Conservation (phyloP, 1,140 invertebrate genomes). For the Brachionus calyciflorus region DNA sequence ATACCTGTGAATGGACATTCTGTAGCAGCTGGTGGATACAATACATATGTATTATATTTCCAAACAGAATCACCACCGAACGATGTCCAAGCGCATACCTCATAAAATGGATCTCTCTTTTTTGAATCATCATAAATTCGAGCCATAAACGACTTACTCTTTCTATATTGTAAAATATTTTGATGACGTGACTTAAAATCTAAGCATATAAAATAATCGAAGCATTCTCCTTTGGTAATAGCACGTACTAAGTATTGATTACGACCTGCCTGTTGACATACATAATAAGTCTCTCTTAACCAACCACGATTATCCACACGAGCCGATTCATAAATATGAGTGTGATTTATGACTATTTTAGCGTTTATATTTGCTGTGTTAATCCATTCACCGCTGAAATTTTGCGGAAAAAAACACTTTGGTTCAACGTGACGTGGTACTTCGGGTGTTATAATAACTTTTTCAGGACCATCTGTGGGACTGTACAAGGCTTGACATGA, state of each 20-base stretch:
- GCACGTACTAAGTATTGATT: constrained; percentile 44
- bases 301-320: constrained; percentile 45
- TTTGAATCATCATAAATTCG: constrained; percentile 27
- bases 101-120: constrained; percentile 42
- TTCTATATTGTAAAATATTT: constrained; percentile 38
- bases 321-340: constrained; percentile 36
- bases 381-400: constrained; percentile 46
- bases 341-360: constrained; percentile 30
- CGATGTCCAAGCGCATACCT: constrained; percentile 46
- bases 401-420: constrained; percentile 39
- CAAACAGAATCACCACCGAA: constrained; percentile 29
- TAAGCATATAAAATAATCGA: constrained; percentile 46
- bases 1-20: constrained; percentile 48
- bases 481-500: constrained; percentile 23
- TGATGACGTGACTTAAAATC: constrained; percentile 41
- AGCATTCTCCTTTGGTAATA: constrained; percentile 46
- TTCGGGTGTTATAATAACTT: constrained; percentile 39
- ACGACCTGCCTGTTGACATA: constrained; percentile 44
- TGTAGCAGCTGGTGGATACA: constrained; percentile 45
- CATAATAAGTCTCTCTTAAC: constrained; percentile 41
- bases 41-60: constrained; percentile 43
- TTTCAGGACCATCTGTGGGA: constrained; percentile 38
- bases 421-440: constrained; percentile 26
- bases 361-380: constrained; percentile 47
- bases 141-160: constrained; percentile 38